Percentiles rank a stretch among this genome's conserved stretches.
These are phyloP conservation scores for Tapera naevia DNA, from an alignment of 2,797 vertebrate genomes.

Conservation along the genomic window DNA sequence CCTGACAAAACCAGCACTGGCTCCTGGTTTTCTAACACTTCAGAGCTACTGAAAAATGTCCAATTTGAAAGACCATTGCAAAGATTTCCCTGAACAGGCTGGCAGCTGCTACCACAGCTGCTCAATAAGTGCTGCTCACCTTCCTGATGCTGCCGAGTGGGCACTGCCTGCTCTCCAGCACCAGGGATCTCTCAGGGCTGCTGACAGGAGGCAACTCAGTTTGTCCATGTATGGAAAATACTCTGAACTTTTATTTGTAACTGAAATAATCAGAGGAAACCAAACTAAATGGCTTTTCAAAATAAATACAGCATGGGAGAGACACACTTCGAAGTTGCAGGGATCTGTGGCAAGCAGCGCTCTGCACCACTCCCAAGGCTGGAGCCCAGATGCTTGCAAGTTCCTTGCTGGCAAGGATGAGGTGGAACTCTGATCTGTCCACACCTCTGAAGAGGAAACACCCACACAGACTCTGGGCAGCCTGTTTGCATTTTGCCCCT, in stretches of 20 bases:
- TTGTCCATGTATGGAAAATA: neutral
- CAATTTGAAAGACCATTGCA: neutral
- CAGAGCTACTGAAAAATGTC: neutral
- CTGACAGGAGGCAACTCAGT: neutral
- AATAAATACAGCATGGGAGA: neutral
- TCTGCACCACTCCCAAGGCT: rapidly evolving
- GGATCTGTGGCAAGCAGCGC: neutral
- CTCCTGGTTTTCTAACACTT: neutral
- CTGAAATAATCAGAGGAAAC: neutral
- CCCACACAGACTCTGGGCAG: neutral
- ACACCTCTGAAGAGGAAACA: neutral
- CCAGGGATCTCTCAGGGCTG: neutral
- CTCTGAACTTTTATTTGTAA: neutral
- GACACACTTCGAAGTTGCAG: rapidly evolving
- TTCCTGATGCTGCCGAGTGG: neutral
- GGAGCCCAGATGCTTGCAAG: rapidly evolving
- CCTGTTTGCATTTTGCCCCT: neutral
- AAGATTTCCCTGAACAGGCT: neutral
- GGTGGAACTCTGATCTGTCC: neutral
- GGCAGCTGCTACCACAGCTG: neutral
- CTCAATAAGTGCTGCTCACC: neutral
- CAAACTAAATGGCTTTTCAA: neutral
- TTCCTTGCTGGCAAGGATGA: neutral
- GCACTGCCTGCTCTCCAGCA: neutral
- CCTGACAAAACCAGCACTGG: neutral